Conservation (phyloP, 2,888 invertebrate genomes). For the Creontiades dilutus region DNA sequence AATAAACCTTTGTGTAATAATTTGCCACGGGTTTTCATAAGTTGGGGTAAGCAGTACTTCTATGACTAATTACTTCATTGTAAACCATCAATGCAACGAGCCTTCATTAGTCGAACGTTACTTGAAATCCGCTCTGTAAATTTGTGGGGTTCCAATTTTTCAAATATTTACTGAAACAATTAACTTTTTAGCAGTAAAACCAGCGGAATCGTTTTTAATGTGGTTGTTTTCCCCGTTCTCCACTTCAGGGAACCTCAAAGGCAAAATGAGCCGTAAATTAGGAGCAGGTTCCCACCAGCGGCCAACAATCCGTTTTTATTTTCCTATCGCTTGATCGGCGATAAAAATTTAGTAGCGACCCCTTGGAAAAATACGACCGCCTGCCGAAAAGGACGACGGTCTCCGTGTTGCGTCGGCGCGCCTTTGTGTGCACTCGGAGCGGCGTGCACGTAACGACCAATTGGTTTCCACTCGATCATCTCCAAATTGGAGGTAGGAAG, state of each 20-base stretch:
- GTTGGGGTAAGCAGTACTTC: no score
- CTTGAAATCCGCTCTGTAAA: not conserved
- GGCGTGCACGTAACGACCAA: constrained; percentile 21
- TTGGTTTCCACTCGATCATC: constrained; percentile 26
- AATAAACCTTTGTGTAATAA: no score
- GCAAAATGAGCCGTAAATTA: constrained; percentile 31
- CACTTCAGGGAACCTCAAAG: not conserved
- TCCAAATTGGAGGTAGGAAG: not conserved
- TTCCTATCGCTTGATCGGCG: constrained; percentile 25
- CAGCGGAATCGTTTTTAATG: not conserved
- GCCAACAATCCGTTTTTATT: constrained; percentile 24
- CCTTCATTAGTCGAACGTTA: no score
- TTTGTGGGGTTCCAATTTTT: not conserved
- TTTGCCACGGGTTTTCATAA: no score
- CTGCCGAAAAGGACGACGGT: not conserved
- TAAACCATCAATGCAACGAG: no score
- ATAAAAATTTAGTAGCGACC: constrained; percentile 35
- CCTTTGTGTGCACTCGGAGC: not conserved
- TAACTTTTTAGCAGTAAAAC: not conserved
- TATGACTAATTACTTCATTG: no score
- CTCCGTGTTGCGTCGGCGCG: not conserved
- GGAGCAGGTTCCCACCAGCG: not conserved
- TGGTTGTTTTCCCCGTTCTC: not conserved
- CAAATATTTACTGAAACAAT: not conserved
- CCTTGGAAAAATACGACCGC: not conserved